Conservation (phyloP, 2,888 invertebrate species). For the Ennomos quercinarius region DNA sequence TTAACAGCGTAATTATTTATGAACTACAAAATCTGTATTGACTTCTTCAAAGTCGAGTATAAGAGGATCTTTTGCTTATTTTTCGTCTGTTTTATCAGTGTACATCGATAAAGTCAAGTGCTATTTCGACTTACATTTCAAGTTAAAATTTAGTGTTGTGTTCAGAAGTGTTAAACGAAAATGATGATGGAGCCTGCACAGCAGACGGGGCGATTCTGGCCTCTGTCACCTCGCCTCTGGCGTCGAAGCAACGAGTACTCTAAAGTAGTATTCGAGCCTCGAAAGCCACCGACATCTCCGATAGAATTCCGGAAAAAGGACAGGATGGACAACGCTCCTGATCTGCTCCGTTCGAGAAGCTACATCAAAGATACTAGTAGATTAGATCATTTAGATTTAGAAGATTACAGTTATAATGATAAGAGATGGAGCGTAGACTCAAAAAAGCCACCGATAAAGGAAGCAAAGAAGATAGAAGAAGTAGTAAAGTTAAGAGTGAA, state of each 20-base stretch:
- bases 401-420: slow-evolving; percentile 52
- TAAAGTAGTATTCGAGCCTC: slow-evolving; percentile 78
- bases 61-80: slow-evolving; percentile 2
- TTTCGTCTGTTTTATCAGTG: slow-evolving; percentile 9
- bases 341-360: slow-evolving; percentile 67
- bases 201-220: slow-evolving; percentile 76
- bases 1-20: slow-evolving; percentile 1
- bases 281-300: slow-evolving; percentile 72
- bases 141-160: slow-evolving; percentile 38
- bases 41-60: background rate
- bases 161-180: slow-evolving; percentile 54
- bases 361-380: slow-evolving; percentile 61
- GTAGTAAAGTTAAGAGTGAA: slow-evolving; percentile 72
- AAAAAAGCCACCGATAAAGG: slow-evolving; percentile 68
- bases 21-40: slow-evolving; percentile 3
- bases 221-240: slow-evolving; percentile 78
- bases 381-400: slow-evolving; percentile 68
- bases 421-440: slow-evolving; percentile 70
- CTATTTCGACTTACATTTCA: slow-evolving; percentile 8
- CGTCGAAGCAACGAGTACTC: slow-evolving; percentile 79
- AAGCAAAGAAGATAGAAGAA: slow-evolving; percentile 57
- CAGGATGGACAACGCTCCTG: slow-evolving; percentile 63
- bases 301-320: slow-evolving; percentile 62
- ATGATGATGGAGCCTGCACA: slow-evolving; percentile 81
- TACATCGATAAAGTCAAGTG: slow-evolving; percentile 63